phyloP scores from a whole-genome alignment of 2,113 vertebrate species.

The Mixornis gularis region DNA sequence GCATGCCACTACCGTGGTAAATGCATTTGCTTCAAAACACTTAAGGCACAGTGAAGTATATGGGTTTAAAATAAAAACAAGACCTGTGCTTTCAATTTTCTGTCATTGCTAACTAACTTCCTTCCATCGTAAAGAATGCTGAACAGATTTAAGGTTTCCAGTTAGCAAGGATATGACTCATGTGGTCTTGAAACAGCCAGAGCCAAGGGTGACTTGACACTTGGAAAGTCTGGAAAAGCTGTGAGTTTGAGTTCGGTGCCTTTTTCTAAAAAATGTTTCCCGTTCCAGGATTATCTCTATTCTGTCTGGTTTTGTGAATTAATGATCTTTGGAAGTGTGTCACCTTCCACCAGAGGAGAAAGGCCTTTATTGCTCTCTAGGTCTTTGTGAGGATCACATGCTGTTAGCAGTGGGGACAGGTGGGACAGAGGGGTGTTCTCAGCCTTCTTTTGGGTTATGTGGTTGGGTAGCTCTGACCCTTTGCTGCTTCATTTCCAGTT shows the following conservation, averaged over 20 bases:
- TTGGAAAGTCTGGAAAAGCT: neutral
- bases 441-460: neutral
- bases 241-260: neutral
- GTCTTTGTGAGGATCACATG: neutral
- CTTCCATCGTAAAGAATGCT: conserved; percentile 22
- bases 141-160: conserved; percentile 48
- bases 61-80: neutral
- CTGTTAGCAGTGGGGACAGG: neutral
- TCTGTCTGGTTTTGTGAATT: neutral
- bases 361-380: neutral
- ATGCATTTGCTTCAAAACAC: neutral
- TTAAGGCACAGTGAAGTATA: neutral
- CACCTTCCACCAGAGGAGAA: neutral
- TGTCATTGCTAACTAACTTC: neutral
- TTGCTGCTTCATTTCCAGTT: neutral
- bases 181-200: neutral
- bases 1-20: neutral
- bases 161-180: conserved; percentile 69
- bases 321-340: neutral
- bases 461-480: neutral
- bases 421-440: neutral
- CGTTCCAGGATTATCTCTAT: neutral
- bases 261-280: neutral
- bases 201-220: neutral
- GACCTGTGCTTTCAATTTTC: neutral